Base-by-base conservation (phyloP, 2,797 vertebrate genomes). In the Alectoris magna region DNA sequence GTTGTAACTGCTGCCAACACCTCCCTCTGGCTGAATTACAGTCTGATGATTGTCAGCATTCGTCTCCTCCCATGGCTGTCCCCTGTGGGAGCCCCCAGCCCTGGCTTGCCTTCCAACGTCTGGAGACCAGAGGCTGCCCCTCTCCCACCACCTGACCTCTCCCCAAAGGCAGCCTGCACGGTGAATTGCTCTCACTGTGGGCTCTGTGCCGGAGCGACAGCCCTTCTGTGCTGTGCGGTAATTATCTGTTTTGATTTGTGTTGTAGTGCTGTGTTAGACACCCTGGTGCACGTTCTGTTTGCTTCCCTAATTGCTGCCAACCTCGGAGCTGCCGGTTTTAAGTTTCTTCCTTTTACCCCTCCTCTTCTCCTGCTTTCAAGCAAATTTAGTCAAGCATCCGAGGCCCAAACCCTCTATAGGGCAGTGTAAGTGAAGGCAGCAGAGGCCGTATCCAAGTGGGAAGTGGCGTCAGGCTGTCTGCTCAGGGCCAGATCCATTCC, bases 381-480 rank as follows among this genome's bases (percentile, higher is more conserved):
- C 19, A 14, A 68, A 41, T 91, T 70, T 81, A 90, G 71, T 67
- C 88, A 64, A 88, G 81, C 41, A 26, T 1, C 22, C 10, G 63
- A 69, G 46, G 73, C 79, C 39, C 84, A 11, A 53, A 68, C 90
- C 46, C 6, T 26, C 75, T 14, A 19, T 26, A 0, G 6, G 60
- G 41, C 55, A 49, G 76, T 0, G 1, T 27, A 43, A 80, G 49
- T 1, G 4, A 73, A 78, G 51, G 92, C 94, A 93, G 92, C 49
- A 34, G 67, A 69, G 67, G 59, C 90, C 81, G 83, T 36, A 41
- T 48, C 39, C 4, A 5, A 84, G 70, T 4, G 1, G 73, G 79
- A 59, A 93, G 48, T 0, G 87, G 84, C 68, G 69, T 84, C 93
- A 94, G 84, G 11, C 81, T 91, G 96, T 95, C 94, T 95, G 88